Evolutionary conservation across 1,140 invertebrate genomes (phyloP).

Genomic region (Adelges cooleyi): DNA sequence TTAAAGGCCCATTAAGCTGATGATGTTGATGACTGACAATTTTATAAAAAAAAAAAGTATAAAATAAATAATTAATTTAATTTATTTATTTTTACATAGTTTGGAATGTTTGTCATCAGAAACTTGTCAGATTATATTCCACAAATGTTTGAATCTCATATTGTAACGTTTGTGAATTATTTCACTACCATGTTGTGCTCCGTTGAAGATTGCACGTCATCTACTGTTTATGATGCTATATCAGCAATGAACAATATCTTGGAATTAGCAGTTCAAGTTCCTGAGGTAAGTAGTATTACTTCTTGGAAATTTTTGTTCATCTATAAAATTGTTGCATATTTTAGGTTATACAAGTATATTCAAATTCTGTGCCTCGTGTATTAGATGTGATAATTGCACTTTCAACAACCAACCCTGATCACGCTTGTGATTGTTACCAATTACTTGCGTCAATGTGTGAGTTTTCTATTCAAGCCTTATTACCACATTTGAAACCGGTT

Average conservation of each 20-base stretch:
- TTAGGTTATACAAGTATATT: conserved; percentile 12
- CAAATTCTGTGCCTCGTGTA: not conserved
- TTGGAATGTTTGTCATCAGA: conserved; percentile 5
- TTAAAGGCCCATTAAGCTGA: too few relatives aligned
- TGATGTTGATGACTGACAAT: too few relatives aligned
- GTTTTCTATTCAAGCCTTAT: conserved; percentile 17
- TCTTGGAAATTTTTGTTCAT: too few relatives aligned
- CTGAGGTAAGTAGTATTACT: not conserved
- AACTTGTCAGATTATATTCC: conserved; percentile 7
- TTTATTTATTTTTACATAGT: too few relatives aligned
- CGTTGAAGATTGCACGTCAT: not conserved
- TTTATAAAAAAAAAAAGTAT: too few relatives aligned
- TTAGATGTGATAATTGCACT: conserved; percentile 1
- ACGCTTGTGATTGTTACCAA: conserved; percentile 12
- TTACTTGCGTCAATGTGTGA: conserved; percentile 4
- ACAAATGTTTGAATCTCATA: conserved; percentile 10
- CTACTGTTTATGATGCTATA: not conserved
- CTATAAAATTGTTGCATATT: not conserved
- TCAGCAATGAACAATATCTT: conserved; percentile 12
- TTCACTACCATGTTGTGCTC: not conserved
- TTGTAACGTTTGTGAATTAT: conserved; percentile 1
- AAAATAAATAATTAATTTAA: too few relatives aligned
- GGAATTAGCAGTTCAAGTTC: not conserved
- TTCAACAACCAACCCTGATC: conserved; percentile 1
- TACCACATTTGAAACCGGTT: conserved; percentile 13